phyloP scores from a whole-genome alignment of 2,113 vertebrate species.

The Paracanthobrama guichenoti region DNA sequence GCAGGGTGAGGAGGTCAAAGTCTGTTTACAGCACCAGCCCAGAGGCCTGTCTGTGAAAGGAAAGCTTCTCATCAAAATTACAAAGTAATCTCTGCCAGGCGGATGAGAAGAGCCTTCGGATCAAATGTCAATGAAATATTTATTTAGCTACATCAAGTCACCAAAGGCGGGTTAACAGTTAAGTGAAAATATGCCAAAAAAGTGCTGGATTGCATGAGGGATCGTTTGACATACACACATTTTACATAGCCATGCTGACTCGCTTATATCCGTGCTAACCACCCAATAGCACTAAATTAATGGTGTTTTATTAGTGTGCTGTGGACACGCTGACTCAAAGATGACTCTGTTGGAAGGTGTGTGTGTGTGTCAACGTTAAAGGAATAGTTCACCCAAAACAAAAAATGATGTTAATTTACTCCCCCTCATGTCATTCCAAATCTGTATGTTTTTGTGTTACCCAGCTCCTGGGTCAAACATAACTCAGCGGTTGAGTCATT shows the following conservation, averaged over 20 bases:
- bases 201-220: not conserved
- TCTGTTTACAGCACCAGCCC: constrained; percentile 44
- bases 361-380: constrained; percentile 16
- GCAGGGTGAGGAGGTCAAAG: constrained; percentile 43
- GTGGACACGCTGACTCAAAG: not conserved
- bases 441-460: no score
- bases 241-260: constrained; percentile 36
- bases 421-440: no score
- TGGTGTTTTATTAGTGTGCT: not conserved
- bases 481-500: no score
- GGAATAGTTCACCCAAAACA: not conserved
- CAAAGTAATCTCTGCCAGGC: constrained; percentile 31
- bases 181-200: not conserved
- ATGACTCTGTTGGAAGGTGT: constrained; percentile 19
- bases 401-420: not conserved
- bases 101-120: not conserved
- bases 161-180: not conserved
- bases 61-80: constrained; percentile 31
- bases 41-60: constrained; percentile 28
- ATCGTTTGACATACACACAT: not conserved
- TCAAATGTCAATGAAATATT: constrained; percentile 37
- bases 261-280: constrained; percentile 29
- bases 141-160: constrained; percentile 13
- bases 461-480: no score
- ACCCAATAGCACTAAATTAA: not conserved